Percentiles rank a stretch among this genome's conserved stretches.
Conservation (phyloP, 2,888 invertebrate species). For the Carpatolechia fugitivella region DNA sequence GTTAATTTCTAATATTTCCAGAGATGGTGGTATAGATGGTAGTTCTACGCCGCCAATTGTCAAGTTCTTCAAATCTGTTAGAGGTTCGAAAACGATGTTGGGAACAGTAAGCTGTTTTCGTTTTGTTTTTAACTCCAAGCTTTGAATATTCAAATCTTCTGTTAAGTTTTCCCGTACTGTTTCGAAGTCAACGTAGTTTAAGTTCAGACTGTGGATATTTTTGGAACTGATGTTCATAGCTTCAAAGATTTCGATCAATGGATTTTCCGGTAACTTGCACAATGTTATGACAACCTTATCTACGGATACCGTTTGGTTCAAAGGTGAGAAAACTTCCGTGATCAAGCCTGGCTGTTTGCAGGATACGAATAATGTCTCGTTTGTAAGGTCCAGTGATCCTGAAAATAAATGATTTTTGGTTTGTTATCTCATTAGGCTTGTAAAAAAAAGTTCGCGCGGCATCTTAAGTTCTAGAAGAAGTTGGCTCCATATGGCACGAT, state of each 20-base stretch:
- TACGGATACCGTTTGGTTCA: background rate
- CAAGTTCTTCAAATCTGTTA: background rate
- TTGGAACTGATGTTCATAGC: background rate
- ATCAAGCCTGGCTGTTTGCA: background rate
- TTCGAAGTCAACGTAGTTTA: background rate
- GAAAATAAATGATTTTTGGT: background rate
- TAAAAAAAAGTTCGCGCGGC: too few relatives aligned
- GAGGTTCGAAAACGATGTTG: background rate
- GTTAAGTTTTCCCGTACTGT: background rate
- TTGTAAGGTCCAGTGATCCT: background rate
- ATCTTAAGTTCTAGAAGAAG: too few relatives aligned
- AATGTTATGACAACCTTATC: background rate
- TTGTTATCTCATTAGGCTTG: background rate
- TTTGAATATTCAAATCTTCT: background rate
- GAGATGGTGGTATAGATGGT: background rate
- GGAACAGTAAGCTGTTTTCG: background rate
- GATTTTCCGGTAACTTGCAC: background rate
- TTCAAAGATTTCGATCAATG: background rate
- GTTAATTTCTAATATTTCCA: background rate
- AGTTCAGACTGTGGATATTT: background rate
- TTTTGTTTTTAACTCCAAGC: background rate
- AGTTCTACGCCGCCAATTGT: background rate
- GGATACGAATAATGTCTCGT: background rate
- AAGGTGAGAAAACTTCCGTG: background rate
- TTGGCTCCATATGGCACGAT: too few relatives aligned